A percentile compares a stretch with the other conserved stretches of the same genome.
Evolutionary conservation across 2,888 invertebrate genomes (phyloP).

Genomic region (Eueremaeus valkanovi): DNA sequence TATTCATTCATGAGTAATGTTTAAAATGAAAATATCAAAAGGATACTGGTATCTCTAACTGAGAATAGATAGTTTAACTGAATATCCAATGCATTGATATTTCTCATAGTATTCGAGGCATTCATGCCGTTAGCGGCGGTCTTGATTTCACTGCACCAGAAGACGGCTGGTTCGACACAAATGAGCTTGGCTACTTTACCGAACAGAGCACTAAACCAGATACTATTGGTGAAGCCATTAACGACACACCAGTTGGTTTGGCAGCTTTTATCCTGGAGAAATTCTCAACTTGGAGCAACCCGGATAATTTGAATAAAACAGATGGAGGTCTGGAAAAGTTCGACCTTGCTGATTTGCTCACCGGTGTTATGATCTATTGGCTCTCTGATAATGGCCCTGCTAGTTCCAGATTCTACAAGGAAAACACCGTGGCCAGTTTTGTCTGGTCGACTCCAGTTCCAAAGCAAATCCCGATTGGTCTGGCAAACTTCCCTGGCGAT

Average conservation of each 20-base stretch:
- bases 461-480: not conserved
- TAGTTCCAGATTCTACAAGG: slow-evolving; percentile 69
- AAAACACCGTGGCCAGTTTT: slow-evolving; percentile 52
- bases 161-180: no score
- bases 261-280: slow-evolving; percentile 88
- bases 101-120: no score
- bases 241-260: slow-evolving; percentile 75
- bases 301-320: slow-evolving; percentile 54
- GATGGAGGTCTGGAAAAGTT: slow-evolving; percentile 67
- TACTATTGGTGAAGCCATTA: slow-evolving; percentile 66
- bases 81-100: no score
- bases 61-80: no score
- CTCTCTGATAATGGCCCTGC: slow-evolving; percentile 67
- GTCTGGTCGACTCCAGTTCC: not conserved
- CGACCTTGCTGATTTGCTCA: slow-evolving; percentile 66
- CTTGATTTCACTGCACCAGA: no score
- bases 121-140: no score
- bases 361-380: slow-evolving; percentile 81
- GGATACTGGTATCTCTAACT: no score
- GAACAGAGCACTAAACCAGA: slow-evolving; percentile 84
- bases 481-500: slow-evolving; percentile 68
- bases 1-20: no score
- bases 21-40: no score
- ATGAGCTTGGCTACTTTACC: slow-evolving; percentile 62
- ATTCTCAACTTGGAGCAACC: slow-evolving; percentile 70